Conservation (phyloP, 2,888 invertebrate genomes). For the Cistogaster globosa region DNA sequence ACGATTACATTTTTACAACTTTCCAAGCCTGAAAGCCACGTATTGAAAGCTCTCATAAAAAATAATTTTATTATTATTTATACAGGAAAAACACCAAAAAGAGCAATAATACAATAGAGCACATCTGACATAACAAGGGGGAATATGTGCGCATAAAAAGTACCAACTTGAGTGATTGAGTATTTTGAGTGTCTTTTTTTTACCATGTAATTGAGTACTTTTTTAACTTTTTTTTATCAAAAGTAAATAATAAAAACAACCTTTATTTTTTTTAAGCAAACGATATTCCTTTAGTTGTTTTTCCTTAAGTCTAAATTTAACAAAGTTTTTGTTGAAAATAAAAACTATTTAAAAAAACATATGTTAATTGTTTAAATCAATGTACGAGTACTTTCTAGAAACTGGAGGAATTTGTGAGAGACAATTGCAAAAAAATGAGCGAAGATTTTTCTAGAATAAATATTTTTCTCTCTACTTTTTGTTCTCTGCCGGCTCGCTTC, state of each 20-base stretch:
- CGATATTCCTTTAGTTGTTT: not conserved
- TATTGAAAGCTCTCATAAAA: not conserved
- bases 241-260: not conserved
- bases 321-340: not conserved
- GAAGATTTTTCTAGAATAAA: slow-evolving; percentile 4
- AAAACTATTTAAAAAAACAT: not conserved
- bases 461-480: not conserved
- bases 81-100: not conserved
- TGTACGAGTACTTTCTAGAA: slow-evolving; percentile 2
- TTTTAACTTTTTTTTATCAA: not conserved
- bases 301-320: not conserved
- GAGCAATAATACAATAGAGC: not conserved
- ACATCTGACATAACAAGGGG: not conserved
- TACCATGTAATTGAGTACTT: not conserved
- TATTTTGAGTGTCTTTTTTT: not conserved
- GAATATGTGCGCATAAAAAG: not conserved
- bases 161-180: not conserved
- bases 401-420: not conserved
- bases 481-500: no score
- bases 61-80: slow-evolving; percentile 10
- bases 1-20: no score
- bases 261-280: not conserved
- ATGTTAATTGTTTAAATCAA: not conserved
- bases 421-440: not conserved
- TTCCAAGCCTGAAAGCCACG: not conserved